A percentile compares a stretch with the other conserved stretches of the same genome.
These are phyloP conservation scores for Linepithema humile DNA, from an alignment of 1,140 invertebrate species.

Conservation along the genomic window DNA sequence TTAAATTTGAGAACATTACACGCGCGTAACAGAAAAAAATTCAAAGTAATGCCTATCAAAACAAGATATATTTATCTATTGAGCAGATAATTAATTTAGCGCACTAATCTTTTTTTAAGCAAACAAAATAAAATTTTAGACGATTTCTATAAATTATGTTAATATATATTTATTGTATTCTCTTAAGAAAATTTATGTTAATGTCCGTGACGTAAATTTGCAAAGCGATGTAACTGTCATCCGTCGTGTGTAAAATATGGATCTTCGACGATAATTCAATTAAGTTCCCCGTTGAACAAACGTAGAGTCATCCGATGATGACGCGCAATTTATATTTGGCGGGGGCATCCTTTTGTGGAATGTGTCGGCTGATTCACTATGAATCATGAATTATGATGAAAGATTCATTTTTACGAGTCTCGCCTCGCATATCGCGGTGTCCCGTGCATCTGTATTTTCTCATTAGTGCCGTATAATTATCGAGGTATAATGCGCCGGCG, in stretches of 20 bases:
- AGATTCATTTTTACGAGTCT: conserved; percentile 44
- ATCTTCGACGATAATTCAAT: conserved; percentile 42
- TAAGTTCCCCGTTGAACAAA: neutral
- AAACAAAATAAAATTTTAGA: neutral
- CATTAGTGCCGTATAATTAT: conserved; percentile 57
- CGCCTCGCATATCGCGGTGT: neutral
- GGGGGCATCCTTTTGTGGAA: conserved; percentile 3
- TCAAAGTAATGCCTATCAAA: neutral
- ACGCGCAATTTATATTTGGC: neutral
- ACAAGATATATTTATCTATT: neutral
- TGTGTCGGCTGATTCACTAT: conserved; percentile 3
- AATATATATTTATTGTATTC: neutral
- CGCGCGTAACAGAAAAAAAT: neutral
- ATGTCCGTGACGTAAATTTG: neutral
- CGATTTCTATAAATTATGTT: neutral
- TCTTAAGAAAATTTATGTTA: neutral
- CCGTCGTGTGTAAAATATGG: neutral
- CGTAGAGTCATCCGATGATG: conserved; percentile 29
- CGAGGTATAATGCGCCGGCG: conserved; percentile 13
- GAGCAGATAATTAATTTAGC: neutral
- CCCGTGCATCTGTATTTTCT: conserved; percentile 41
- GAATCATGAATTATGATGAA: conserved; percentile 43
- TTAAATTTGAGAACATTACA: neutral
- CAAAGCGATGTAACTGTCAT: neutral
- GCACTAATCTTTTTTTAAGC: neutral